Percentiles rank a stretch among this genome's conserved stretches.
Conservation (phyloP, 2,797 vertebrate species). For the Rhynchonycteris naso region DNA sequence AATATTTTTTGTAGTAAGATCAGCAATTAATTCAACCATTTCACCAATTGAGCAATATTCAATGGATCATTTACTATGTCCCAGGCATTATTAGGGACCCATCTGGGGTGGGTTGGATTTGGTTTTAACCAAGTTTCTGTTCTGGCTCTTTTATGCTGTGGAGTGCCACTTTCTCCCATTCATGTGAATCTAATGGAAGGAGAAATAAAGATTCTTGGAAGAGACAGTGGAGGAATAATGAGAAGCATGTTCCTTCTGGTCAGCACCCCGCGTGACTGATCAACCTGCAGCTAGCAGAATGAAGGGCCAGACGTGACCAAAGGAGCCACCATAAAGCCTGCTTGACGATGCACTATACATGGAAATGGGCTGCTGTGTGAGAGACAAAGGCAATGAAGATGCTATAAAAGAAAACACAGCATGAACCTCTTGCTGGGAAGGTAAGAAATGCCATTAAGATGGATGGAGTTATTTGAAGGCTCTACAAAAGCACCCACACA, state of each 20-base stretch:
- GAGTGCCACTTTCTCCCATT: background rate
- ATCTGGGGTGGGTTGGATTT: background rate
- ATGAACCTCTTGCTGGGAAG: conserved; percentile 77
- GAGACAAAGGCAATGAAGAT: conserved; percentile 73
- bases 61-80: background rate
- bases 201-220: background rate
- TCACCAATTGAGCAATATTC: background rate
- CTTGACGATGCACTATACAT: conserved; percentile 41
- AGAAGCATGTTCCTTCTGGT: conserved; percentile 8
- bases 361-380: conserved; percentile 45
- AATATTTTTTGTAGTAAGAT: background rate
- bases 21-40: background rate
- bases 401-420: conserved; percentile 65
- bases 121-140: background rate
- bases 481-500: conserved; percentile 61
- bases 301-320: conserved; percentile 21
- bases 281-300: conserved; percentile 7
- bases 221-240: background rate
- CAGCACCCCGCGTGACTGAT: conserved; percentile 2
- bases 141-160: background rate
- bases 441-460: conserved; percentile 75
- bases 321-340: background rate
- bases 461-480: conserved; percentile 77
- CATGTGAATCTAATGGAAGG: background rate
- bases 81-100: background rate